Base-by-base conservation (phyloP, 2,888 invertebrate genomes). In the Ichneumoninae sp. region DNA sequence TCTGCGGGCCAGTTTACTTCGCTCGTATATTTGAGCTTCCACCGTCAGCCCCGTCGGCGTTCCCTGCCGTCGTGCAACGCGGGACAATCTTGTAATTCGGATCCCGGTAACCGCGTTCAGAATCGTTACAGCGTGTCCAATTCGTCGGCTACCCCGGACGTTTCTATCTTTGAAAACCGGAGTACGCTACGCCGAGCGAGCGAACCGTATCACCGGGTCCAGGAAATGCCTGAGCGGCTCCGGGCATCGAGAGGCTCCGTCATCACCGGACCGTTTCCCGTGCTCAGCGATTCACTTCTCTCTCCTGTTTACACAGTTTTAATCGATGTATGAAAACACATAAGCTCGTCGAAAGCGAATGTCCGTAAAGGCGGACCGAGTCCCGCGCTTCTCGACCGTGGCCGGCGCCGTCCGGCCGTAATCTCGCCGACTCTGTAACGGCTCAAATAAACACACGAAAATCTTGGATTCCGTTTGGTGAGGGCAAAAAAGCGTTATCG, bases 251-350 rank as follows among this genome's bases (percentile, higher is more conserved):
- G 10, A 70, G 26, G 76, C 47, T 77, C 52, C 62, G 65, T 65
- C 65, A 54, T 44, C 22, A 57, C 52, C 52, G 65, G 78, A 82
- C 47, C n/a, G 60, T 68, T 54, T 62, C 50, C 69, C 69, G 40
- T 44, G 57, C 52, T 70, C 72, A 16, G 47, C 71, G 47, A 26
- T 54, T 52, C 40, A 44, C 71, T 57, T 57, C 50, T 50, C 19
- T 75, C 68, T 74, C 84, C 84, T 85, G 84, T 88, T 82, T 85
- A 82, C 87, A 81, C 84, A 87, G 86, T 88, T 88, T 88, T 88
- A 87, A 86, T 88, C 84, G 87, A 88, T 80, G 44, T 16, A 57
- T 36, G 52, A 77, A 40, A 68, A 66, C 71, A 54, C 66, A 30
- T 22, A 79, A 54, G 70, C 44, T 26, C 66, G 57, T 44, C 44